Conservation (phyloP, 2,888 invertebrate genomes). For the Sisyra terminalis region DNA sequence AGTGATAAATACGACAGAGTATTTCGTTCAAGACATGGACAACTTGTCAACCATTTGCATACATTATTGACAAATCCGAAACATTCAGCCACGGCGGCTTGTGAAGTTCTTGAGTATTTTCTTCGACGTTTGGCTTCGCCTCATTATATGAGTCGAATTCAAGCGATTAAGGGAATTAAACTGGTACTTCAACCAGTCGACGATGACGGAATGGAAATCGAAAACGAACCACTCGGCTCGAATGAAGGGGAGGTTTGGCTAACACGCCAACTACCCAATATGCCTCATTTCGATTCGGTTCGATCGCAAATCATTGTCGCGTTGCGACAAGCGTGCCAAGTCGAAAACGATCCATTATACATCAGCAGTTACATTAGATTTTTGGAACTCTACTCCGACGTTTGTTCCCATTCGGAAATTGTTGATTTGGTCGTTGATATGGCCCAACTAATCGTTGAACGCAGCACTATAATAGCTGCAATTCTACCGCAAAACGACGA, state of each 20-base stretch:
- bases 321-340: conserved; percentile 73
- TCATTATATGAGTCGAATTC: conserved; percentile 56
- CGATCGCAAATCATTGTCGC: conserved; percentile 51
- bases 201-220: conserved; percentile 31
- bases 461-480: conserved; percentile 70
- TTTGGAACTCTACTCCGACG: conserved; percentile 55
- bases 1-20: conserved; percentile 17
- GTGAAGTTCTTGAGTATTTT: conserved; percentile 82
- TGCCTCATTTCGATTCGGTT: conserved; percentile 63
- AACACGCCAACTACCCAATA: conserved; percentile 44
- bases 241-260: conserved; percentile 29
- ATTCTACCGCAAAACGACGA: conserved; percentile 45
- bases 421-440: conserved; percentile 55
- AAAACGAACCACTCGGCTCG: conserved; percentile 17
- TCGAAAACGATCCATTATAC: conserved; percentile 73
- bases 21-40: conserved; percentile 44
- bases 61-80: conserved; percentile 35
- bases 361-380: conserved; percentile 75
- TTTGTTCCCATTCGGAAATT: conserved; percentile 47
- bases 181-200: conserved; percentile 41
- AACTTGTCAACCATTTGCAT: conserved; percentile 44
- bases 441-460: conserved; percentile 80
- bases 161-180: conserved; percentile 61
- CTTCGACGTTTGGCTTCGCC: conserved; percentile 68
- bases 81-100: conserved; percentile 39